Base-by-base conservation (phyloP, 2,888 invertebrate genomes). In the Dromius quadrimaculatus region DNA sequence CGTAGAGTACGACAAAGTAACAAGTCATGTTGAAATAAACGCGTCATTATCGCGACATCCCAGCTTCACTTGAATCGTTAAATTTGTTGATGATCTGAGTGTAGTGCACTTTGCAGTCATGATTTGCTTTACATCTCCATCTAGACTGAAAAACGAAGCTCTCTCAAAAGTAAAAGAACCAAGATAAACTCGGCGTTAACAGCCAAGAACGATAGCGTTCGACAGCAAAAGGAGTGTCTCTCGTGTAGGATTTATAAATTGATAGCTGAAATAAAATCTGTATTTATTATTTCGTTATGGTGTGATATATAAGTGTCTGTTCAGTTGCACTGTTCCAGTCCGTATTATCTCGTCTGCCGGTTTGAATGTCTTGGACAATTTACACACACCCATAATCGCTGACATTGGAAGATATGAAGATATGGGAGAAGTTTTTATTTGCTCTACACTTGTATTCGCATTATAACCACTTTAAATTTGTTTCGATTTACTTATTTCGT, bases 231-330 rank as follows among this genome's bases (percentile, higher is more conserved):
- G 50, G 50, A 23, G 50, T 54, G 50, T 28, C 50, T 11, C 13
- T 17, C 41, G 59, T 59, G 68, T 68, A 68, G 68, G 68, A 68
- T 68, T 66, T 66, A 68, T 68, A 68, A 68, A 68, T 68, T 68
- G 68, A 68, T 68, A 68, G 68, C 43, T 68, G 59, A 68, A 68
- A 68, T 68, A 68, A 68, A 68, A 68, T 41, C 68, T 68, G 57
- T 68, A 68, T 68, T 68, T 68, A 68, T 68, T 59, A 59, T 57
- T 68, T 68, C 59, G 68, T 68, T 68, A 43, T 59, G 57, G 19
- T 54, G 65, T 65, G 65, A 41, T 59, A 41, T 68, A 68, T 68
- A 62, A 22, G 41, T 41, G 62, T 62, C 62, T 41, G 23, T 62
- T 62, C 19, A 59, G 20, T 3, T 47, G 47, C 59, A 20, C 17